These are phyloP conservation scores for Myopa tessellatipennis DNA, from an alignment of 2,888 invertebrate species.

Conservation along the genomic window DNA sequence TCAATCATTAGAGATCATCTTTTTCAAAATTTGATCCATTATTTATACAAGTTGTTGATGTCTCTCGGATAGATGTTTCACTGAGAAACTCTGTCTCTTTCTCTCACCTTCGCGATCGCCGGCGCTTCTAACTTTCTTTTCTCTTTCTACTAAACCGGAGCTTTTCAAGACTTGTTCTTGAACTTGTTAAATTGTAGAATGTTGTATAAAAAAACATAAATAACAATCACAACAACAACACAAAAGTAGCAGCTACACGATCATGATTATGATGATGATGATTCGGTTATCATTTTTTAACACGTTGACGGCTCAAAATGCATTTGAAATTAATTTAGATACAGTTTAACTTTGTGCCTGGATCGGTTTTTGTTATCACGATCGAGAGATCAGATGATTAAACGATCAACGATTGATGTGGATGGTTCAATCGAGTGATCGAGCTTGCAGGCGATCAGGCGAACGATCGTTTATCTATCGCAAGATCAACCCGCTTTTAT, in stretches of 20 bases:
- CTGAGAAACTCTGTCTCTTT: no score
- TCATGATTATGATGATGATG: slow-evolving; percentile 50
- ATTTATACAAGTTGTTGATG: no score
- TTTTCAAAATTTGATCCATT: no score
- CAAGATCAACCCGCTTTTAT: background rate
- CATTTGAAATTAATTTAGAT: slow-evolving; percentile 62
- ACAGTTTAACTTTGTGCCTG: slow-evolving; percentile 36
- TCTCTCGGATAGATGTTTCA: no score
- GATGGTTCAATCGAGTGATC: slow-evolving; percentile 12
- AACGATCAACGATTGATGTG: background rate
- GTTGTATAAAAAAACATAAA: no score
- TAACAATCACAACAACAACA: no score
- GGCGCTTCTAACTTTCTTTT: no score
- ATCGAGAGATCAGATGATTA: slow-evolving; percentile 31
- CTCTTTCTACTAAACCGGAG: no score
- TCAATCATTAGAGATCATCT: no score
- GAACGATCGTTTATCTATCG: slow-evolving; percentile 2
- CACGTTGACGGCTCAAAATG: slow-evolving; percentile 58
- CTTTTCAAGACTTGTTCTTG: no score
- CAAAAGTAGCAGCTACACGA: background rate
- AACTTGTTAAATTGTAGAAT: no score
- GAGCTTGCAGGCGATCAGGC: background rate
- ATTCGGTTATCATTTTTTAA: slow-evolving; percentile 57
- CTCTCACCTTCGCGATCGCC: no score
- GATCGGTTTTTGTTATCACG: slow-evolving; percentile 25